phyloP scores from a whole-genome alignment of 23 tunicate genomes.

The Ciona savignyi region DNA sequence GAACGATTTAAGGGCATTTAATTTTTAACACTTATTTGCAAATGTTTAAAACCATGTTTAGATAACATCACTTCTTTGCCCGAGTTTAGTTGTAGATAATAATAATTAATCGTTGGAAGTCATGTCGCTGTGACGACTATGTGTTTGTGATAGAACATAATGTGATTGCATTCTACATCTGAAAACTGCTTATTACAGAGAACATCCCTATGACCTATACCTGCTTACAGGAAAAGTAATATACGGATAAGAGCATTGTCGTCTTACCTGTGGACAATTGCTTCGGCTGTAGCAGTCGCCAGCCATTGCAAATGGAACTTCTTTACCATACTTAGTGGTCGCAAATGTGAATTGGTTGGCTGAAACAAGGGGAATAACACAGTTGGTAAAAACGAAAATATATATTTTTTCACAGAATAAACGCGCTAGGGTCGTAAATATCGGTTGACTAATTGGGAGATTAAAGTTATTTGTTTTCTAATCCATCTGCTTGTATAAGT shows the following conservation, averaged over 20 bases:
- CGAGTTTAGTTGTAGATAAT: too few species aligned
- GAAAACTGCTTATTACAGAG: too few species aligned
- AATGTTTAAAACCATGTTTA: too few species aligned
- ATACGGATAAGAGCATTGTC: too few species aligned
- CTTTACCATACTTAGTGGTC: slow-evolving; percentile 31
- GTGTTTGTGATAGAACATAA: not conserved
- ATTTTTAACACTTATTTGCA: not conserved
- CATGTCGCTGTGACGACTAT: too few species aligned
- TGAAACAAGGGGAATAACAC: too few species aligned
- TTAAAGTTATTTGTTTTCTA: not conserved
- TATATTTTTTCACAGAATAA: not conserved
- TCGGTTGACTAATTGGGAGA: not conserved
- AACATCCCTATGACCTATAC: too few species aligned
- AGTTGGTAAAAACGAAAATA: not conserved
- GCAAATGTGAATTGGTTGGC: slow-evolving; percentile 71
- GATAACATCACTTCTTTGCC: too few species aligned
- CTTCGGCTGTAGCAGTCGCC: slow-evolving; percentile 94
- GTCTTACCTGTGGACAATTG: slow-evolving; percentile 87
- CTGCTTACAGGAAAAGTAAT: too few species aligned
- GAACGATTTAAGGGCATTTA: not conserved
- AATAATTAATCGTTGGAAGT: too few species aligned
- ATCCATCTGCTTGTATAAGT: not conserved
- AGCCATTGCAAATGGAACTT: slow-evolving; percentile 65
- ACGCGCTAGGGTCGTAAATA: too few species aligned
- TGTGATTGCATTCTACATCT: not conserved